Conservation (phyloP, 2,888 invertebrate genomes). For the Tuberolachnus salignus region DNA sequence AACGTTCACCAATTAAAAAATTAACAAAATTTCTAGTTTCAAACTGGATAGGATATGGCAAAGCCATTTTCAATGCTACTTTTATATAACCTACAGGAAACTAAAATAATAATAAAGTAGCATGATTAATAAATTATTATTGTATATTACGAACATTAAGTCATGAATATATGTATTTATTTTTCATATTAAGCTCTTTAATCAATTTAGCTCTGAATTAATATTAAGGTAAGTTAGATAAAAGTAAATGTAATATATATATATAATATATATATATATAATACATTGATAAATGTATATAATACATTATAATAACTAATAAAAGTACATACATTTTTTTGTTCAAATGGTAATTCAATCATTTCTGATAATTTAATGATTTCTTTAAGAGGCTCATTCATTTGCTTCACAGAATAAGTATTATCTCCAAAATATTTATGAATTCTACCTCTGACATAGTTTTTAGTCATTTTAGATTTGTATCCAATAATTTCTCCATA, state of each 20-base stretch:
- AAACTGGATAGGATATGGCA: constrained; percentile 33
- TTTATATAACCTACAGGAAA: constrained; percentile 43
- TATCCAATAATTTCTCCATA: constrained; percentile 47
- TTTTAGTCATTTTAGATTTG: constrained; percentile 10
- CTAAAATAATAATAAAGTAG: constrained; percentile 9
- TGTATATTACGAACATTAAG: too few relatives aligned
- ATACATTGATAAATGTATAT: too few relatives aligned
- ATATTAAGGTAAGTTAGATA: too few relatives aligned
- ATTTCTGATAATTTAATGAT: constrained; percentile 26
- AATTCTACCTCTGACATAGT: constrained; percentile 42
- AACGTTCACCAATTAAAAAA: not conserved
- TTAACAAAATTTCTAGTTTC: not conserved
- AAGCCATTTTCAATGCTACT: constrained; percentile 26
- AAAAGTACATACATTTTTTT: constrained; percentile 39
- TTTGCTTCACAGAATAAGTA: constrained; percentile 31
- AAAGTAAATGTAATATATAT: too few relatives aligned
- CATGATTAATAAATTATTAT: too few relatives aligned
- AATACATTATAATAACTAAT: too few relatives aligned
- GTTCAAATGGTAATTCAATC: constrained; percentile 38
- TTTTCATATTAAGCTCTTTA: too few relatives aligned
- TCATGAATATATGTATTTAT: too few relatives aligned
- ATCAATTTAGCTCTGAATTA: too few relatives aligned
- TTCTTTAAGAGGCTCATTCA: constrained; percentile 44
- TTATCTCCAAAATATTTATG: constrained; percentile 26
- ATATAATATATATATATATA: too few relatives aligned